Conservation (phyloP, 2,888 invertebrate genomes). For the Platerodrilus igneus region DNA sequence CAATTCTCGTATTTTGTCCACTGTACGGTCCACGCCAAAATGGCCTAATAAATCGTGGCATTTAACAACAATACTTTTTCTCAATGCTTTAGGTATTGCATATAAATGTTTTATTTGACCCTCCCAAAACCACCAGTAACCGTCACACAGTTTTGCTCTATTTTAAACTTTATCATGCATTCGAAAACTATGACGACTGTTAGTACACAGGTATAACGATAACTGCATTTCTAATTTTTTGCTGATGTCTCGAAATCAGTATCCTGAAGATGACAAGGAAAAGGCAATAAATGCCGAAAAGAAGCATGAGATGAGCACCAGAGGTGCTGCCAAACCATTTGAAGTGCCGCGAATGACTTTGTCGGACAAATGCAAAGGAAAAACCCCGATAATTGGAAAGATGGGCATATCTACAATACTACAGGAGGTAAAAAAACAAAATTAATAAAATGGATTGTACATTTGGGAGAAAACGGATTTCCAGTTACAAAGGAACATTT, state of each 20-base stretch:
- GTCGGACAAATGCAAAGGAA: constrained; percentile 6
- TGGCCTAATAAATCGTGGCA: no score
- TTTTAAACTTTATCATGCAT: background rate
- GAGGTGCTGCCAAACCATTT: constrained; percentile 3
- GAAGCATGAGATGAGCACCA: constrained; percentile 3
- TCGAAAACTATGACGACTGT: constrained; percentile 6
- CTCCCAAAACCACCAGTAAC: constrained; percentile 5
- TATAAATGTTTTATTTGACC: no score
- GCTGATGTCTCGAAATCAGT: constrained; percentile 3
- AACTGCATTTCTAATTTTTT: constrained; percentile 1
- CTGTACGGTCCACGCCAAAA: no score
- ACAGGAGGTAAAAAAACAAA: background rate
- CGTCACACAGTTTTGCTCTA: constrained; percentile 4
- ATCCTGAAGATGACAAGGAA: constrained; percentile 2
- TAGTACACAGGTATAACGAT: constrained; percentile 3
- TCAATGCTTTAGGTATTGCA: no score
- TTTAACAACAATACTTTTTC: no score
- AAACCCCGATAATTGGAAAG: constrained; percentile 5
- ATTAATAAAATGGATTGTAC: constrained; percentile 6
- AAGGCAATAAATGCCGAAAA: background rate
- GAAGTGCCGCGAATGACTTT: constrained; percentile 1
- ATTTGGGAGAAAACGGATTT: background rate
- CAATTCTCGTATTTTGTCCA: no score
- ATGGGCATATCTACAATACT: constrained; percentile 8
- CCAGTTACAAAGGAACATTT: constrained; percentile 3